Evolutionary conservation across 2,888 invertebrate species (phyloP), one percentile per base, ranked within the genome.

Genomic region (Hecatera dysodea): DNA sequence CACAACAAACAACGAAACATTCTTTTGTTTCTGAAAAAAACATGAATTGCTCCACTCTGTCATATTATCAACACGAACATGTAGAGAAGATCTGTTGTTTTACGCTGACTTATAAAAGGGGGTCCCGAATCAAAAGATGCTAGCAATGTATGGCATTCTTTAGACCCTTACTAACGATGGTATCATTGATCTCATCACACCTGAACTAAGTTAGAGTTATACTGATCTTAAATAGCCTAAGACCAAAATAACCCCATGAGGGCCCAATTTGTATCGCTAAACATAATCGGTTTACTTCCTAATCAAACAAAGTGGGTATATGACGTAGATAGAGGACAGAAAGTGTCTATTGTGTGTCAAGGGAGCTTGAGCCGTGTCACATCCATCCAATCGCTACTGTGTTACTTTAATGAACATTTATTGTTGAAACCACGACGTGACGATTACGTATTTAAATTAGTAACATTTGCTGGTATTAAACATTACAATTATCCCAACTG

Each of bases 391-490:
- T 61, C 50, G 67, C 39, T 57, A 29, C 48, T 87, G 88, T 85
- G 84, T 77, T 78, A 86, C 83, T 89, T 89, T 87, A 90, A 89
- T 87, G 82, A 84, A 84, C 83, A 88, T 90, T 90, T 91, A 91
- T 89, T 81, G 87, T 80, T 77, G 68, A 83, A 88, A 86, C 89
- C 88, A 84, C 88, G 87, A 88, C 89, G 83, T 77, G 74, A 78
- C 86, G 78, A 86, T 84, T 85, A 87, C 85, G 85, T 84, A 89
- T 87, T 88, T 79, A 84, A 89, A 90, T 89, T 89, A 90, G 86
- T 83, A 87, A 85, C 86, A 84, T 90, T 90, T 87, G 89, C 88
- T 87, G 78, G 68, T 87, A 86, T 59, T 83, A 85, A 82, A 89
- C 87, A 88, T 88, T 88, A 88, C 89, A 87, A 90, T 90, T 88